phyloP scores from a whole-genome alignment of 2,888 invertebrate species.

The Dexiosoma caninum region DNA sequence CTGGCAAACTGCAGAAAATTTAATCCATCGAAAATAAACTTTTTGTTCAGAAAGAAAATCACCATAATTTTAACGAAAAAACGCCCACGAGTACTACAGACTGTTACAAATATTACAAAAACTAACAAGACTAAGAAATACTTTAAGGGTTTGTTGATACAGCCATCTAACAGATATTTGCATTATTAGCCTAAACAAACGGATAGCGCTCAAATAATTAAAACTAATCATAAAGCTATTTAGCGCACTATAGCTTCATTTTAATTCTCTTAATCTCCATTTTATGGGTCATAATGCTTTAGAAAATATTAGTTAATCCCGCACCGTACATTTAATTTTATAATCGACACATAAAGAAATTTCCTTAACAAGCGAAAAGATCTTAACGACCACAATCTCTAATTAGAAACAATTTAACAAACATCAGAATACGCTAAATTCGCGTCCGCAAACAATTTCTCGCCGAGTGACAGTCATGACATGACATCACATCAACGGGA shows the following conservation, averaged over 20 bases:
- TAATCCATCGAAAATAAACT: too few relatives aligned
- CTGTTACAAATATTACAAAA: too few relatives aligned
- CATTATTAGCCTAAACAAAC: slow-evolving; percentile 4
- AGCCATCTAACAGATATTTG: background rate
- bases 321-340: slow-evolving; percentile 57
- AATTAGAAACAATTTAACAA: slow-evolving; percentile 75
- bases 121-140: too few relatives aligned
- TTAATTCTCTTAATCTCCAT: slow-evolving; percentile 28
- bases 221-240: slow-evolving; percentile 16
- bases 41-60: too few relatives aligned
- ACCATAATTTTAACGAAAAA: too few relatives aligned
- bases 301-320: slow-evolving; percentile 40
- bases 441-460: slow-evolving; percentile 55
- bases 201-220: background rate
- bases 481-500: slow-evolving; percentile 45
- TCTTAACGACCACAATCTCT: slow-evolving; percentile 65
- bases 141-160: too few relatives aligned
- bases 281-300: slow-evolving; percentile 57
- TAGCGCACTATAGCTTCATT: slow-evolving; percentile 8
- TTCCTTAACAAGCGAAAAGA: slow-evolving; percentile 57
- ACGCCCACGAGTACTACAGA: too few relatives aligned
- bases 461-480: slow-evolving; percentile 35
- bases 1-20: too few relatives aligned
- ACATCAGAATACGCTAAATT: slow-evolving; percentile 52
- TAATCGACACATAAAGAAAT: slow-evolving; percentile 55